Evolutionary conservation across 2,113 vertebrate genomes (phyloP), one percentile per base, ranked within the genome.

Genomic region (Mesembrinibis cayennensis): DNA sequence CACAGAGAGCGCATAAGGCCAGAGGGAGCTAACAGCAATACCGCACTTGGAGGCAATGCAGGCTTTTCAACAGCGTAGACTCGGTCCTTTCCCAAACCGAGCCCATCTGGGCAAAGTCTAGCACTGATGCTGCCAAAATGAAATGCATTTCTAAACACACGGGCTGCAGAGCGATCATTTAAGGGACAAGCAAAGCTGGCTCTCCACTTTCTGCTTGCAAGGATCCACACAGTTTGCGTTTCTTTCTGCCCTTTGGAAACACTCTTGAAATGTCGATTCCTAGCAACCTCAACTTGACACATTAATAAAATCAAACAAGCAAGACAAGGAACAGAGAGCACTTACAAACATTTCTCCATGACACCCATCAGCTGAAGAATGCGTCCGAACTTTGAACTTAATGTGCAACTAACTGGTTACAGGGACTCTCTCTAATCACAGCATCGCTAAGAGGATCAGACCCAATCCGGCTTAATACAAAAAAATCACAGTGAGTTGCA

Each of bases 361-460:
- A 85, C 81, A 82, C 58, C 13, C 58, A 70, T 50, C 78, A 73
- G 42, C 81, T 65, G 62, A 93, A 77, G 38, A 89, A 71, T 7
- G 11, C 0, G 0, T 22, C 59, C 0, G 0, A 61, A 63, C 76
- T 69, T 69, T 66, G 81, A 85, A 77, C 62, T 85, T 53, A 61
- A 85, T 40, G n/a, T 45, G 32, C 69, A 59, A 20, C 77, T 50
- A 82, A n/a, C 61, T 38, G 56, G 44, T 73, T 77, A 73, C 3
- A 11, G 47, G 47, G 42, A 52, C 52, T 85, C n/a, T 36, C 55
- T 42, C 65, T 69, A 53, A 55, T 61, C 73, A 65, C 73, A 90
- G 61, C 80, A 58, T 58, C 1, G 3, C 58, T 73, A 82, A 93
- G 63, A 77, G 42, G 78, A 93, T 93, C 82, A 95, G 84, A 88